Percentiles rank a stretch among this genome's conserved stretches.
Conservation (phyloP, 2,888 invertebrate genomes). For the Glaucopsyche alexis region DNA sequence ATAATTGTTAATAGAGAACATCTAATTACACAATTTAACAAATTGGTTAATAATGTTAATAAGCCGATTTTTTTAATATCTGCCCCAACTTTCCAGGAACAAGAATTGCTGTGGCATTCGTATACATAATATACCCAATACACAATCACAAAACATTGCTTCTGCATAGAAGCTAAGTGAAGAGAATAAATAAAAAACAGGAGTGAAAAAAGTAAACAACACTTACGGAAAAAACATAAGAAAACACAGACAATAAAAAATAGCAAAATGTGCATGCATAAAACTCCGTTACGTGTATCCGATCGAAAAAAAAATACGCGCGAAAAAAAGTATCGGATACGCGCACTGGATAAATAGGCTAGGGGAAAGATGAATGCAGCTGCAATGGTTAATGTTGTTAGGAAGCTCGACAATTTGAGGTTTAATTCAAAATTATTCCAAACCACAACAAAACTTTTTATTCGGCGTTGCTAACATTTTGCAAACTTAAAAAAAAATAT, state of each 20-base stretch:
- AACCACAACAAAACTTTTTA: conserved; percentile 78
- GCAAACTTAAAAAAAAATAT: conserved; percentile 21
- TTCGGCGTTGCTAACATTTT: conserved; percentile 48
- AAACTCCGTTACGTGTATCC: conserved; percentile 34
- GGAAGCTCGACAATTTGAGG: conserved; percentile 52
- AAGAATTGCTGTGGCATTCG: conserved; percentile 73
- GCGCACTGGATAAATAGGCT: conserved; percentile 31
- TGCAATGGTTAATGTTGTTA: conserved; percentile 66
- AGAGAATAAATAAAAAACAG: conserved; percentile 37
- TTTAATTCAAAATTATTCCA: conserved; percentile 60
- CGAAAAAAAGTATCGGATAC: conserved; percentile 31
- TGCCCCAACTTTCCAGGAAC: conserved; percentile 50
- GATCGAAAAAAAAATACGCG: conserved; percentile 31
- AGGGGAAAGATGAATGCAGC: conserved; percentile 63
- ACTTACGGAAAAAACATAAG: conserved; percentile 35
- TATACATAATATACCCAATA: conserved; percentile 19
- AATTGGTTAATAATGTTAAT: conserved; percentile 14
- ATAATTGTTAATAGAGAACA: neutral
- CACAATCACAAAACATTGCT: conserved; percentile 60
- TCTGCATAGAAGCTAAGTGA: conserved; percentile 67
- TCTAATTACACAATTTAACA: neutral
- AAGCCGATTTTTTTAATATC: conserved; percentile 34
- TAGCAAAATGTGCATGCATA: conserved; percentile 45
- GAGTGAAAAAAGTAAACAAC: conserved; percentile 41
- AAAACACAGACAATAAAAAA: conserved; percentile 39